Conservation (phyloP, 1,140 invertebrate genomes). For the Drosophila suzukii region DNA sequence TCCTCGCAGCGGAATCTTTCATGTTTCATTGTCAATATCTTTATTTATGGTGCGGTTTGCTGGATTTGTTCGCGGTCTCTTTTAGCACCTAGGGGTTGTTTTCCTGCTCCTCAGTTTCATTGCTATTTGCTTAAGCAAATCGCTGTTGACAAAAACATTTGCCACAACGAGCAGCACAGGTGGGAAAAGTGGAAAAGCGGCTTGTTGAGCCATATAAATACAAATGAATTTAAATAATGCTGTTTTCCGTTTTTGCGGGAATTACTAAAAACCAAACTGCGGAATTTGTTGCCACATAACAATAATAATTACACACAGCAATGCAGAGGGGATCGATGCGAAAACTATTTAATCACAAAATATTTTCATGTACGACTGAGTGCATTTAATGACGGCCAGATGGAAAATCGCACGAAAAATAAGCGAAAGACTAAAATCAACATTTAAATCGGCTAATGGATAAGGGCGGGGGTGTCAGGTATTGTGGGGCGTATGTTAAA, state of each 20-base stretch:
- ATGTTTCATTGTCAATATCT: slow-evolving; percentile 59
- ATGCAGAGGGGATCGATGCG: slow-evolving; percentile 13
- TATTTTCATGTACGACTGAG: slow-evolving; percentile 52
- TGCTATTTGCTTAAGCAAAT: slow-evolving; percentile 37
- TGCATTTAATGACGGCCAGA: slow-evolving; percentile 30
- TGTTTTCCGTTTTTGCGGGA: slow-evolving; percentile 8
- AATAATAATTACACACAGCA: slow-evolving; percentile 41
- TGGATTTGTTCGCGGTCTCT: slow-evolving; percentile 25
- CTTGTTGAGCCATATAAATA: slow-evolving; percentile 5
- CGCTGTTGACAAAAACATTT: slow-evolving; percentile 38
- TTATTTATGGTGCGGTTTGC: slow-evolving; percentile 47
- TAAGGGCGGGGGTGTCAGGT: background rate
- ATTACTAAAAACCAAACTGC: background rate
- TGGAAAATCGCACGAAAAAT: slow-evolving; percentile 26
- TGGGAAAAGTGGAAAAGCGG: slow-evolving; percentile 4
- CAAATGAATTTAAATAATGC: slow-evolving; percentile 21
- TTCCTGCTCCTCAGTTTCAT: slow-evolving; percentile 9
- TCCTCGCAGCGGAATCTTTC: slow-evolving; percentile 25
- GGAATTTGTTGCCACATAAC: slow-evolving; percentile 12
- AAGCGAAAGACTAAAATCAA: slow-evolving; percentile 37
- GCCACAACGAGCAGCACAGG: slow-evolving; percentile 7
- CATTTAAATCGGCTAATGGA: slow-evolving; percentile 40
- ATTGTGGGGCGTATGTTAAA: slow-evolving; percentile 51
- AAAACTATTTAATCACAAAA: slow-evolving; percentile 68
- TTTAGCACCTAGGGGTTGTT: slow-evolving; percentile 51